These are phyloP conservation scores for Planococcus citri DNA, from an alignment of 1,140 invertebrate species.

Conservation along the genomic window DNA sequence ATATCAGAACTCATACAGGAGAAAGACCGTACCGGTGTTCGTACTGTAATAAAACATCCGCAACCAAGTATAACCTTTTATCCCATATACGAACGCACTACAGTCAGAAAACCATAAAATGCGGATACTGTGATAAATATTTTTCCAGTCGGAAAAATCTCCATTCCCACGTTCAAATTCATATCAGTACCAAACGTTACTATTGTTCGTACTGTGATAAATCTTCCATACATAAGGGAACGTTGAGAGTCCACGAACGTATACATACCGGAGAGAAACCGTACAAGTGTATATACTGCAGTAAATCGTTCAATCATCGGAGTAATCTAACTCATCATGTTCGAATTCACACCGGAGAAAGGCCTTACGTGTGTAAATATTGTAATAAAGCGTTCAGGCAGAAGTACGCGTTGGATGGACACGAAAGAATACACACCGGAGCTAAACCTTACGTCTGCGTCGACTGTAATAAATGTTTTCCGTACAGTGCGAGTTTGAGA, in stretches of 20 bases:
- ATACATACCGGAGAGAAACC: conserved; percentile 18
- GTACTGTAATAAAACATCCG: conserved; percentile 44
- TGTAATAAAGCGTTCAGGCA: conserved; percentile 23
- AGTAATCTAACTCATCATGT: not conserved
- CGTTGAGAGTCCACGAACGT: conserved; percentile 36
- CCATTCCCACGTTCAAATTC: conserved; percentile 23
- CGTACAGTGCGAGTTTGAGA: not conserved
- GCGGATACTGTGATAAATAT: conserved; percentile 65
- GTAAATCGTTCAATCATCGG: not conserved
- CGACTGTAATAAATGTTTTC: not conserved
- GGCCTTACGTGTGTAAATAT: conserved; percentile 22
- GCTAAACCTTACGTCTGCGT: conserved; percentile 49
- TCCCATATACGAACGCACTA: conserved; percentile 45
- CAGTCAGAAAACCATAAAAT: conserved; percentile 62
- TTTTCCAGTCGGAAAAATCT: conserved; percentile 42
- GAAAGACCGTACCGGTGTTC: conserved; percentile 43
- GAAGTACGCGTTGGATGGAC: conserved; percentile 3
- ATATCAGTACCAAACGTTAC: conserved; percentile 25
- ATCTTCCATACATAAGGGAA: conserved; percentile 50
- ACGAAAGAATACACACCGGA: conserved; percentile 22
- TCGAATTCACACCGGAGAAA: conserved; percentile 12
- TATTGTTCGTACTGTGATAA: conserved; percentile 23
- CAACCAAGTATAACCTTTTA: conserved; percentile 27
- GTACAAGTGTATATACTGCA: not conserved
- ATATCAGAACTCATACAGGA: conserved; percentile 63